Evolutionary conservation across 2,113 vertebrate species (phyloP).

Genomic region (Ctenomys sociabilis): DNA sequence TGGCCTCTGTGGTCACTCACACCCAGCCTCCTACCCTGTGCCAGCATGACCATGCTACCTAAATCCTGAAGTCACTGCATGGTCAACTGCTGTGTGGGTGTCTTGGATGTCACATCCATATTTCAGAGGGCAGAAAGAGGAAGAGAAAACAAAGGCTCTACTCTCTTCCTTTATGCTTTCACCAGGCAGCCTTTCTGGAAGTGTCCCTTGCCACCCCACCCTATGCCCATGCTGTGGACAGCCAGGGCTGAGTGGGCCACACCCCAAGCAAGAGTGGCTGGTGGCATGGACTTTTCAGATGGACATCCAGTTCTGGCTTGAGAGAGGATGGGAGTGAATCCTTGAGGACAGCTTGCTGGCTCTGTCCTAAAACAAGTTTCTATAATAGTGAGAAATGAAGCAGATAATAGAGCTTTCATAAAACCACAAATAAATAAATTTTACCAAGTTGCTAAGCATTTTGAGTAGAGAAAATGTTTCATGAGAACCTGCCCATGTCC

Average conservation of each 20-base stretch:
- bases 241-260: neutral
- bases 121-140: constrained; percentile 51
- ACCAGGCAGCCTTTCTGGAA: neutral
- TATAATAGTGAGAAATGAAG: neutral
- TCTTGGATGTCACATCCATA: neutral
- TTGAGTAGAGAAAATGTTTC: constrained; percentile 65
- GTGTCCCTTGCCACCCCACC: fast-evolving
- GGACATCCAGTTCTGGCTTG: fast-evolving
- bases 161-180: constrained; percentile 32
- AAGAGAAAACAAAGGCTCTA: neutral
- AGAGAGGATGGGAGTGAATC: neutral
- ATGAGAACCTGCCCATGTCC: constrained; percentile 59
- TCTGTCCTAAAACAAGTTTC: neutral
- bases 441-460: neutral
- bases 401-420: neutral
- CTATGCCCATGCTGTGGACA: fast-evolving
- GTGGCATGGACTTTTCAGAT: fast-evolving
- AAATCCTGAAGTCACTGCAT: neutral
- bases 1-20: fast-evolving
- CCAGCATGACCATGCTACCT: fast-evolving
- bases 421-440: neutral
- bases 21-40: neutral
- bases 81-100: neutral
- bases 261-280: neutral
- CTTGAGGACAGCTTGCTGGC: neutral